A percentile compares a stretch with the other conserved stretches of the same genome.
Conservation (phyloP, 2,888 invertebrate genomes). For the Didymodactylos carnosus region DNA sequence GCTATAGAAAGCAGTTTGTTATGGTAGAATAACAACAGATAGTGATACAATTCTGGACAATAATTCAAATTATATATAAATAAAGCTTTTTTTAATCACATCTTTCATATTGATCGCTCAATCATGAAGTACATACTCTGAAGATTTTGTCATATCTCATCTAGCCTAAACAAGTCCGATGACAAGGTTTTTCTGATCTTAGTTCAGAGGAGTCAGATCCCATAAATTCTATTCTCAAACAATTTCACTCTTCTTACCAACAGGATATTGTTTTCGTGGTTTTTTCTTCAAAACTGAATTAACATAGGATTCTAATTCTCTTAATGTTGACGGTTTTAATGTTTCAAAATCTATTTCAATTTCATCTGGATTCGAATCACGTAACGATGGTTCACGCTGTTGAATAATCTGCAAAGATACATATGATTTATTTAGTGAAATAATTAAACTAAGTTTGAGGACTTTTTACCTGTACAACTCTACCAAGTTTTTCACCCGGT, state of each 20-base stretch:
- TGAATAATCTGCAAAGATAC: slow-evolving; percentile 69
- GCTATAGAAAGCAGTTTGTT: not conserved
- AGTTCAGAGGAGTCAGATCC: too few species aligned
- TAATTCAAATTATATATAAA: too few species aligned
- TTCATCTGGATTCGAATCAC: slow-evolving; percentile 97
- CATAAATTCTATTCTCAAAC: too few species aligned
- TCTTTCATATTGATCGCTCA: too few species aligned
- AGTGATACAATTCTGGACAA: too few species aligned
- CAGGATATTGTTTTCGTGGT: not conserved
- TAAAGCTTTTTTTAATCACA: too few species aligned
- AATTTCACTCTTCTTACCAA: too few species aligned
- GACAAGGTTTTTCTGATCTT: too few species aligned
- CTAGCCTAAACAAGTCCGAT: too few species aligned
- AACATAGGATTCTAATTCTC: slow-evolving; percentile 92
- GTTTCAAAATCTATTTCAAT: slow-evolving; percentile 99
- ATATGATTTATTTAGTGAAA: too few species aligned
- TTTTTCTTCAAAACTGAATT: slow-evolving; percentile 1
- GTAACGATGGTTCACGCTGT: slow-evolving; percentile 78
- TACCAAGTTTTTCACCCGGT: slow-evolving; percentile 89
- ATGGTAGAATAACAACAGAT: not conserved
- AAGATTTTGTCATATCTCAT: too few species aligned
- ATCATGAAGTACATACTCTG: too few species aligned
- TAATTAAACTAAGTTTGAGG: not conserved
- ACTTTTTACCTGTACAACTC: slow-evolving; percentile 58
- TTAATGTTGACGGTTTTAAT: slow-evolving; percentile 82